Evolutionary conservation across 2,888 invertebrate genomes (phyloP).

Genomic region (Drosophila colorata): DNA sequence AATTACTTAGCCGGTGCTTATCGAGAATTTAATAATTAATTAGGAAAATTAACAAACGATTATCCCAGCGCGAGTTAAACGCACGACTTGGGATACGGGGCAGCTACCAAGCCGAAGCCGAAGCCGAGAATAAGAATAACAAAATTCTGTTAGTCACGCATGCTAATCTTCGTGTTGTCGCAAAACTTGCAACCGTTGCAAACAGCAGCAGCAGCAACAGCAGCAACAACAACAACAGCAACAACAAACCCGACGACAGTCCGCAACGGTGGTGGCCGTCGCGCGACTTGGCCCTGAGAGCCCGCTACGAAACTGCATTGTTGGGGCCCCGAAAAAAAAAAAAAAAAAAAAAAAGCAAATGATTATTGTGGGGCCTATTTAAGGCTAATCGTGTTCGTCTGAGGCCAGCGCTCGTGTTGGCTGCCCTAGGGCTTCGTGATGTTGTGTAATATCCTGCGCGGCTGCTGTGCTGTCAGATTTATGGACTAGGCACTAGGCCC

Average conservation of each 20-base stretch:
- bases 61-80: slow-evolving; percentile 65
- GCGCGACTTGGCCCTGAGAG: slow-evolving; percentile 45
- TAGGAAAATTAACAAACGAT: slow-evolving; percentile 84
- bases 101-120: slow-evolving; percentile 3
- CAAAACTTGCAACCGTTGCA: slow-evolving; percentile 72
- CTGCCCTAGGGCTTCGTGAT: slow-evolving; percentile 54
- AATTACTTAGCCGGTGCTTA: slow-evolving; percentile 82
- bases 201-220: slow-evolving; percentile 44
- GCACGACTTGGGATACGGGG: slow-evolving; percentile 58
- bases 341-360: slow-evolving; percentile 59
- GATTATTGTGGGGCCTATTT: slow-evolving; percentile 75
- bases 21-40: slow-evolving; percentile 84
- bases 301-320: slow-evolving; percentile 52
- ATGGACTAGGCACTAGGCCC: slow-evolving; percentile 25
- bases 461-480: slow-evolving; percentile 16
- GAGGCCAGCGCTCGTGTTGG: slow-evolving; percentile 32
- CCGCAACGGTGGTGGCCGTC: slow-evolving; percentile 68
- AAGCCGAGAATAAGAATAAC: slow-evolving; percentile 55
- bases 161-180: slow-evolving; percentile 81
- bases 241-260: slow-evolving; percentile 37
- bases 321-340: slow-evolving; percentile 54
- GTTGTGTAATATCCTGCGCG: slow-evolving; percentile 48
- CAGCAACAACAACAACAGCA: slow-evolving; percentile 41
- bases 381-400: slow-evolving; percentile 72
- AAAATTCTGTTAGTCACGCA: slow-evolving; percentile 83